Base-by-base conservation (phyloP, 2,797 vertebrate species). In the Nannoperca australis region DNA sequence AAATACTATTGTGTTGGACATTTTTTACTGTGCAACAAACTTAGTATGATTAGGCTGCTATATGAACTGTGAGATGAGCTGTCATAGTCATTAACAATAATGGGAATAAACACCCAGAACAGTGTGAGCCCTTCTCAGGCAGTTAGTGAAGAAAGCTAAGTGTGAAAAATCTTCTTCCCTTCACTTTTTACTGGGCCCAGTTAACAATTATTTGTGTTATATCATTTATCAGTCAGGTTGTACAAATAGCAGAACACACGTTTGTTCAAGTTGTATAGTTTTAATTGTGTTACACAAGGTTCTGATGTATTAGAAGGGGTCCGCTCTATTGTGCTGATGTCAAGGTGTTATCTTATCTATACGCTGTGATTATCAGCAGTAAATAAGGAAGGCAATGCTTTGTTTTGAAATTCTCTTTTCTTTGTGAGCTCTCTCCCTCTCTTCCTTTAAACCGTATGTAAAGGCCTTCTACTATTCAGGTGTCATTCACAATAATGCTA, bases 391-490 rank as follows among this genome's bases (percentile, higher is more conserved):
- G 6, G 47, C 15, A 17, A 68, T 15, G 9, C 15, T 51, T 67
- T 44, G 54, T 67, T 67, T 69, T 30, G 32, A 69, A 17, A 55
- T 49, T 32, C 14, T 44, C 14, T 15, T 2, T 44, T 40, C 38
- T 40, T 40, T 3, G 38, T 11, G 12, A 40, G 10, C 10, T 40
- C 10, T 12, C 38, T 12, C 38, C 38, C 38, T 40, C 38, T 40
- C 38, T 40, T 40, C 38, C 11, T 40, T 11, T 62, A 45, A 45
- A 47, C 17, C 18, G 32, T 45, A 34, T 36, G 9, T 11, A 36
- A 36, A 58, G 36, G 30, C 2, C 24, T 22, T 50, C 32, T 65
- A 51, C 27, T 74, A n/a, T 66, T 66, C 36, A 18, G 32, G 53
- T 59, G 50, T 42, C n/a, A 62, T 55, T 49, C 18, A 30, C 71